A percentile compares a stretch with the other conserved stretches of the same genome.
phyloP scores from a whole-genome alignment of 2,888 invertebrate genomes.

The Eilema caniola region DNA sequence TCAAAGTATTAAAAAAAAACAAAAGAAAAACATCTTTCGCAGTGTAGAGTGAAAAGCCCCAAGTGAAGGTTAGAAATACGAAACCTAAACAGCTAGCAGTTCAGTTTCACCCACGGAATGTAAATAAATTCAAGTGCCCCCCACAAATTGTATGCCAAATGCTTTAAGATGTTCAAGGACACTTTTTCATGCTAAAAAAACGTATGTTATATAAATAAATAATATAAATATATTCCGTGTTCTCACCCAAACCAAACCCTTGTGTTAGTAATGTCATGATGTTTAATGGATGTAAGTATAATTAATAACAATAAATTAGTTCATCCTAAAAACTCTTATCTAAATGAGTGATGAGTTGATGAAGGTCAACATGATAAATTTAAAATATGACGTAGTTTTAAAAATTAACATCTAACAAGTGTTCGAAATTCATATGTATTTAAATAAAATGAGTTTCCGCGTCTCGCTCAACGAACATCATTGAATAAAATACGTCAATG shows the following conservation, averaged over 20 bases:
- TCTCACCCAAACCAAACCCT: neutral
- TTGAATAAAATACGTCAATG: neutral
- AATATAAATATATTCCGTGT: neutral
- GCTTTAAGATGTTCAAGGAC: neutral
- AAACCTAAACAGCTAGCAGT: neutral
- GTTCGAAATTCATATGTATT: neutral
- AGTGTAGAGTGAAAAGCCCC: neutral
- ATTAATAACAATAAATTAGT: conserved; percentile 37
- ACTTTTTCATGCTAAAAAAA: neutral
- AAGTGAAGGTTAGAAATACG: neutral
- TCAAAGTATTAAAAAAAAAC: neutral
- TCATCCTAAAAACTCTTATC: conserved; percentile 61
- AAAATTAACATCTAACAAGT: no score
- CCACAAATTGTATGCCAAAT: neutral
- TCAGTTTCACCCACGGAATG: neutral
- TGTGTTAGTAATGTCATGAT: neutral
- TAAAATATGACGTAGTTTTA: conserved; percentile 48
- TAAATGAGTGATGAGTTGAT: conserved; percentile 63
- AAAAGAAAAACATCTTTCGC: neutral
- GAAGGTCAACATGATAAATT: conserved; percentile 55
- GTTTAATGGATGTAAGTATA: neutral
- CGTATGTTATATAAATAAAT: neutral
- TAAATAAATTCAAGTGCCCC: neutral
- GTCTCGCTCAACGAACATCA: neutral
- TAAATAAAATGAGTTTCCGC: neutral